phyloP scores from a whole-genome alignment of 2,888 invertebrate species.

The Junonia oenone region DNA sequence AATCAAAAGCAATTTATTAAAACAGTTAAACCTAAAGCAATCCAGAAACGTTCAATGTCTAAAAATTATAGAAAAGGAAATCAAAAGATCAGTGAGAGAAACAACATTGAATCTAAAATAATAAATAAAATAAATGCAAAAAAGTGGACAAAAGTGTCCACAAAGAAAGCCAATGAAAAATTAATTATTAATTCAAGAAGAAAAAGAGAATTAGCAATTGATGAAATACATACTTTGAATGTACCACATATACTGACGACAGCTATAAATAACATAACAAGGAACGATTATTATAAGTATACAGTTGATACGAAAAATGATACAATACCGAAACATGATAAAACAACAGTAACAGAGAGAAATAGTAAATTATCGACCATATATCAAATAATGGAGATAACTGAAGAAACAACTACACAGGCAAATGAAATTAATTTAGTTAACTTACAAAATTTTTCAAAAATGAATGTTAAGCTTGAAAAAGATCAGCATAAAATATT shows the following conservation, averaged over 20 bases:
- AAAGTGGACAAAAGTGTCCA: conserved; percentile 32
- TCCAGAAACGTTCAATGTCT: conserved; percentile 32
- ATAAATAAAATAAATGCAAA: conserved; percentile 7
- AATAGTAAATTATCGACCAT: background rate
- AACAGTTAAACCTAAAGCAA: conserved; percentile 20
- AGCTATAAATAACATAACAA: background rate
- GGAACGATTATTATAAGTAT: conserved; percentile 14
- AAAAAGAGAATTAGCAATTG: conserved; percentile 6
- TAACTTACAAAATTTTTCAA: background rate
- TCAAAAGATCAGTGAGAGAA: conserved; percentile 25
- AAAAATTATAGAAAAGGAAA: conserved; percentile 17
- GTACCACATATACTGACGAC: no score
- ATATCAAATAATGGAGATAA: background rate
- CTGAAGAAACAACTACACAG: background rate
- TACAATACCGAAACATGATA: background rate
- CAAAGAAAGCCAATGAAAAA: conserved; percentile 15
- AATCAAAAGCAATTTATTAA: conserved; percentile 28
- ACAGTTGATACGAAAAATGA: background rate
- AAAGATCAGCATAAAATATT: background rate
- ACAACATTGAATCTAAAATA: conserved; percentile 25
- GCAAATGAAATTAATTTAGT: background rate
- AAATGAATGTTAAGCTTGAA: background rate
- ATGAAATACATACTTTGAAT: background rate
- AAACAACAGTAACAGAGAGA: background rate
- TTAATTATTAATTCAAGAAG: conserved; percentile 6